Base-by-base conservation (phyloP, 1,140 invertebrate species). In the Euura lappo region DNA sequence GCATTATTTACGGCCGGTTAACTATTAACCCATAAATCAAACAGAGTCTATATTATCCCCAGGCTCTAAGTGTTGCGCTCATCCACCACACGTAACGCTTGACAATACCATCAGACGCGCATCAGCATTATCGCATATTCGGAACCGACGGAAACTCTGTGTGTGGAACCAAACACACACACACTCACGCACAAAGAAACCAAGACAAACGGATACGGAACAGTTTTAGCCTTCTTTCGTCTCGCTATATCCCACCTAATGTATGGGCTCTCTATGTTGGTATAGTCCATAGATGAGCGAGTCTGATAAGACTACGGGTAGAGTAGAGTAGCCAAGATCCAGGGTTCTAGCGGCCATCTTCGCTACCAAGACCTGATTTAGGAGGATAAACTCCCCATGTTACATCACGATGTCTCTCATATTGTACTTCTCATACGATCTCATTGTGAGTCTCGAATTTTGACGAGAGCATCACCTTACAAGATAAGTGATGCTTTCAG, bases 1-100 rank as follows among this genome's bases (percentile, higher is more conserved):
- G 84, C 83, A 86, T 88, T 87, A 88, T 88, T 88, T 88, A 88
- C 84, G 84, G 80, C 79, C 83, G 80, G 84, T 86, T 85, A 87
- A 87, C 86, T 86, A 86, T 87, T 88, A 85, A 85, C 83, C 75
- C 83, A 86, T 87, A 87, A 88, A 87, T 87, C 86, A 86, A 81
- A 71, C 68, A 71, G 77, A 76, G 83, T 81, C 80, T 78, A 80
- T 76, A 80, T 83, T 83, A 84, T 81, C 75, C 77, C 51, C 8
- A 2, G 51, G 51, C 8, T 60, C 8, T 60, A n/a, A 11, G 51
- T n/a, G 28, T 28, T 28, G 28, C 28, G 28, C 28, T 28, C 28
- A 28, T 28, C 28, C 28, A 28, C 28, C 28, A 28, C 28, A 28
- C 28, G 28, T 28, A 28, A 28, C 28, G 28, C 28, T 28, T 28